Evolutionary conservation across 2,888 invertebrate species (phyloP), one percentile per base, ranked within the genome.

Genomic region (Napeogenes inachia): DNA sequence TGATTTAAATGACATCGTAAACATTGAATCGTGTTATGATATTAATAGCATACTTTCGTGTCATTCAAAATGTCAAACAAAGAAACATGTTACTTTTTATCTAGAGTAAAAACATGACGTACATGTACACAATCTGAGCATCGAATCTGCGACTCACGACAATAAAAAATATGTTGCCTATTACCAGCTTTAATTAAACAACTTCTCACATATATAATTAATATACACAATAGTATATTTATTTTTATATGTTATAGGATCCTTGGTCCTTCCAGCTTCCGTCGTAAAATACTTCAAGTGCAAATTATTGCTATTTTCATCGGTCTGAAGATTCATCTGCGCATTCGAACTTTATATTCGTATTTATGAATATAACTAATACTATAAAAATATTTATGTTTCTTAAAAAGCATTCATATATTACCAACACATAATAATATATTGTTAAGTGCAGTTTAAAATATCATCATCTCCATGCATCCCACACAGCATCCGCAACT

Each of bases 401-500:
- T 21, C 21, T 21, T 21, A 21, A 21, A 50, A 10, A 50, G 30
- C 21, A 55, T 12, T 30, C n/a, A 35, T 13, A 33, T 5, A 57
- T 59, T 63, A 63, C 60, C 56, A 47, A 54, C 54, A 60, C 35
- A 45, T 57, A 54, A 50, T 62, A 61, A 56, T 61, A 45, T 64
- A 63, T 63, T 67, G 65, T 65, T 55, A 59, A 59, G 60, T 59
- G 62, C 53, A 64, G 35, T 67, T 64, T 62, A 60, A 64, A 66
- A 63, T 73, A 76, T 74, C 69, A 73, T 71, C 65, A 71, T 69
- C 59, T 68, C 63, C 64, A 61, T 73, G 69, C 74, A 71, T 71
- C 80, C 82, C 78, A 81, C 81, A 77, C 73, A 65, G 73, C 56
- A 59, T 65, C 68, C 68, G 66, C 73, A 54, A 42, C 77, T 78